Percentiles rank a stretch among this genome's conserved stretches.
These are phyloP conservation scores for Acanthosepion lycidas DNA, from an alignment of 2,888 invertebrate genomes.

Conservation along the genomic window DNA sequence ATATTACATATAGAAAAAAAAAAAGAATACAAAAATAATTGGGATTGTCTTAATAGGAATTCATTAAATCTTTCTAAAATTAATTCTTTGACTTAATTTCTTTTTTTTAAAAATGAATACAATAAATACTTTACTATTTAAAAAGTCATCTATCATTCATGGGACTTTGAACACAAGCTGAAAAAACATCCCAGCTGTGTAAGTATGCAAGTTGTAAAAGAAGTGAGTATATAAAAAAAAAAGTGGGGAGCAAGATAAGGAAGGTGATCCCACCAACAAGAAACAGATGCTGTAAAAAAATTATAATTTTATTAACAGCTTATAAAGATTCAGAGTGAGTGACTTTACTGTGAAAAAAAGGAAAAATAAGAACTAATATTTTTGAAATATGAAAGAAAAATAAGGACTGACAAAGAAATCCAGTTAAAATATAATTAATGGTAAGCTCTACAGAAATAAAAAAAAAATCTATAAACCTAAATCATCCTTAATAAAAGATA, in stretches of 20 bases:
- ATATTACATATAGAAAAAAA: background rate
- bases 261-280: background rate
- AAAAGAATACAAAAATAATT: background rate
- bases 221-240: background rate
- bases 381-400: too few species aligned
- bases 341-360: too few species aligned
- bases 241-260: background rate
- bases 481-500: too few species aligned
- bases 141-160: slow-evolving; percentile 33
- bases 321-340: background rate
- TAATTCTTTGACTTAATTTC: background rate
- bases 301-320: background rate
- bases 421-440: too few species aligned
- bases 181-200: slow-evolving; percentile 8
- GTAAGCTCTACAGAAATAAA: too few species aligned
- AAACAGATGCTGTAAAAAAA: slow-evolving; percentile 7
- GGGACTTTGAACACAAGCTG: background rate
- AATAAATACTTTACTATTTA: slow-evolving; percentile 21
- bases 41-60: background rate
- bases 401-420: too few species aligned
- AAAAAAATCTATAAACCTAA: too few species aligned
- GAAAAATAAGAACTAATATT: too few species aligned
- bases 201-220: slow-evolving; percentile 11
- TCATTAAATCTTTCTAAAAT: background rate
- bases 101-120: background rate